Conservation (phyloP, 2,797 vertebrate genomes). For the Rhodeus uyekii region DNA sequence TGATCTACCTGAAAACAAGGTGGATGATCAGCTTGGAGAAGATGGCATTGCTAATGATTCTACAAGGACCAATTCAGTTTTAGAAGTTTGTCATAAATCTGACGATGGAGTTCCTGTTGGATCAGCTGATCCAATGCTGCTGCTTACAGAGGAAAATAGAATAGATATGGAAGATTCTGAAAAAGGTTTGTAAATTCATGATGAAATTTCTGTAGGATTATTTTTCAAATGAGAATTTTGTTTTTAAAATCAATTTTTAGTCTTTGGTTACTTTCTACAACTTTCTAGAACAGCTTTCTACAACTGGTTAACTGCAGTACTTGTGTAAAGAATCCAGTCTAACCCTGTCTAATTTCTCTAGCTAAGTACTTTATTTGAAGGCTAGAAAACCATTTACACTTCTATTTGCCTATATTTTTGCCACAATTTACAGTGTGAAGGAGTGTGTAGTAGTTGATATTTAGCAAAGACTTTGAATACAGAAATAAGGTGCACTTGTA, state of each 20-base stretch:
- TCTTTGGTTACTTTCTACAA: too few species aligned
- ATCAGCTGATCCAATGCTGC: not conserved
- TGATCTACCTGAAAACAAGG: not conserved
- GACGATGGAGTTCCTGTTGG: not conserved
- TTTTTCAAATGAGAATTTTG: not conserved
- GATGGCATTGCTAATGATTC: not conserved
- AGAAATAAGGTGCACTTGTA: too few species aligned
- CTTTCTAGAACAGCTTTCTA: too few species aligned
- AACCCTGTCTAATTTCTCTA: not conserved
- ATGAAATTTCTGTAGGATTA: not conserved
- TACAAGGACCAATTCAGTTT: not conserved
- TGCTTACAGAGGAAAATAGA: not conserved
- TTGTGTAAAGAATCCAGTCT: too few species aligned
- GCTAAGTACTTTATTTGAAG: not conserved
- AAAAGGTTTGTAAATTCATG: slow-evolving; percentile 4
- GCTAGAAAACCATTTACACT: not conserved
- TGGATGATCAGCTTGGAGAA: not conserved
- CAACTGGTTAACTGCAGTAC: too few species aligned
- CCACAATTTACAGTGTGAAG: not conserved
- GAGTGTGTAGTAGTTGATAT: not conserved
- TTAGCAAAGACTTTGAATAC: not conserved
- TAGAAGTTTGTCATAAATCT: not conserved
- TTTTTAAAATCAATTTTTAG: too few species aligned
- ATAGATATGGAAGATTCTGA: not conserved
- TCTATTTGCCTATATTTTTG: not conserved